Percentiles rank a stretch among this genome's conserved stretches.
Conservation (phyloP, 2,113 vertebrate species). For the Opisthocomus hoazin region DNA sequence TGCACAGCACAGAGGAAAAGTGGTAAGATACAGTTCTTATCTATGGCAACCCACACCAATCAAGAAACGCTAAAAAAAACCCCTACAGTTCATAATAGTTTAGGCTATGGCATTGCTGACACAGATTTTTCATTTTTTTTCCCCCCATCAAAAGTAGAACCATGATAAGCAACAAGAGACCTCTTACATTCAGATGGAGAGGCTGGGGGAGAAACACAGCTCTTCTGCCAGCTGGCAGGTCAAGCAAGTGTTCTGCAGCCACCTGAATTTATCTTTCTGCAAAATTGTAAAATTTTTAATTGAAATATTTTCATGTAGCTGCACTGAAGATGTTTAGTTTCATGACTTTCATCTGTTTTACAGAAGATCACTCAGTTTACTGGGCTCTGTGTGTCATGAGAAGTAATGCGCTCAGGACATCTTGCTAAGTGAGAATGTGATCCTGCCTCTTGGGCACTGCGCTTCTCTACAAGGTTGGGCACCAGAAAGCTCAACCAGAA, state of each 20-base stretch:
- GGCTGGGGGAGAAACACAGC: background rate
- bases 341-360: background rate
- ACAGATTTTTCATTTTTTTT: background rate
- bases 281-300: background rate
- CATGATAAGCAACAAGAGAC: background rate
- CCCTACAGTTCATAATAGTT: background rate
- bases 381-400: background rate
- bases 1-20: background rate
- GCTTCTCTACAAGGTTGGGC: background rate
- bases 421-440: background rate
- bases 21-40: background rate
- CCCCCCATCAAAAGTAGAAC: background rate
- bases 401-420: rapidly evolving
- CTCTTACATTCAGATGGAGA: background rate
- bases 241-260: background rate
- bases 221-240: background rate
- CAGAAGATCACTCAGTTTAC: background rate
- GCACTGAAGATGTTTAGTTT: background rate
- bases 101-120: background rate
- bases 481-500: background rate
- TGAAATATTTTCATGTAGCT: background rate
- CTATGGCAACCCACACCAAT: background rate
- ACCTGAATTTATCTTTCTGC: background rate
- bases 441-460: background rate
- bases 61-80: background rate